phyloP scores from a whole-genome alignment of 1,140 invertebrate species.

The Campoletis sonorensis region DNA sequence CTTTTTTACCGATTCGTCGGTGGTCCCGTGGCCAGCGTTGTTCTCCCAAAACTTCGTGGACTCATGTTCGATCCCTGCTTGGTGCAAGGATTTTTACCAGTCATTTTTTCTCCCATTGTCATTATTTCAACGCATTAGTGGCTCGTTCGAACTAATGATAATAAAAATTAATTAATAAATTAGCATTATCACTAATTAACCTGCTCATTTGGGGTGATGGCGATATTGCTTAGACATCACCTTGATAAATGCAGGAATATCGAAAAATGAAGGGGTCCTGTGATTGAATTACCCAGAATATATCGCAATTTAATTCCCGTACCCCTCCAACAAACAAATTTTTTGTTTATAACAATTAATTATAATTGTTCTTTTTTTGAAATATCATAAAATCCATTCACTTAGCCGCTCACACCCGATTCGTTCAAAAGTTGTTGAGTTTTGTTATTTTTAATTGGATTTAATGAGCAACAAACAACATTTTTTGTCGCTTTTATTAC shows the following conservation, averaged over 20 bases:
- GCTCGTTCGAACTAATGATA: neutral
- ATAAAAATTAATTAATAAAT: neutral
- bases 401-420: too few relatives aligned
- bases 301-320: constrained; percentile 56
- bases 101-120: neutral
- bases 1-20: neutral
- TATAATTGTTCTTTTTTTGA: too few relatives aligned
- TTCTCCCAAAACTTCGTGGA: neutral
- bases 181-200: constrained; percentile 14
- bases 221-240: constrained; percentile 54
- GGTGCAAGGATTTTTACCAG: neutral
- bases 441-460: too few relatives aligned
- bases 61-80: constrained; percentile 41
- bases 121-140: neutral
- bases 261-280: constrained; percentile 60
- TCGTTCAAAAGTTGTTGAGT: too few relatives aligned
- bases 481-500: constrained; percentile 49
- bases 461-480: neutral
- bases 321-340: constrained; percentile 55
- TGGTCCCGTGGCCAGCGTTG: constrained; percentile 38
- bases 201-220: constrained; percentile 55
- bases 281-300: constrained; percentile 53
- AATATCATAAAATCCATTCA: too few relatives aligned
- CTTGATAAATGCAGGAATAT: constrained; percentile 67
- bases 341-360: too few relatives aligned